A percentile compares a stretch with the other conserved stretches of the same genome.
These are phyloP conservation scores for Augochlorella aurata DNA, from an alignment of 2,888 invertebrate genomes.

Conservation along the genomic window DNA sequence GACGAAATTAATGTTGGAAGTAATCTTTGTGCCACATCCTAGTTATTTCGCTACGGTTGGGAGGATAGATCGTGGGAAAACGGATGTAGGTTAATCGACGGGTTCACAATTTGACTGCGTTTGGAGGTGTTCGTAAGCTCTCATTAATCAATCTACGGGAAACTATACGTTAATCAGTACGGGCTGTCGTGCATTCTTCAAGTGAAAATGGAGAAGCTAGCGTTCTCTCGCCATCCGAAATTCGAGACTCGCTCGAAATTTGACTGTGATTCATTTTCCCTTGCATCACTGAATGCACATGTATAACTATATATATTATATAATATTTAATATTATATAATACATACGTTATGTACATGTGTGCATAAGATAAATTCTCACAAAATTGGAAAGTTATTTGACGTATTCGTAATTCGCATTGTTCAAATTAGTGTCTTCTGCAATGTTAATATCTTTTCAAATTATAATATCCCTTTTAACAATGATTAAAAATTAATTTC, in stretches of 20 bases:
- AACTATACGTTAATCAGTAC: conserved; percentile 23
- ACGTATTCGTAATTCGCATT: too few species aligned
- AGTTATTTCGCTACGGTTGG: background rate
- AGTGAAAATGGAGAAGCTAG: conserved; percentile 65
- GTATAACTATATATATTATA: too few species aligned
- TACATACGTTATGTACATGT: too few species aligned
- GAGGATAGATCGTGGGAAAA: background rate
- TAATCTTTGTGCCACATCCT: background rate
- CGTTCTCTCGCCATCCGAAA: conserved; percentile 57
- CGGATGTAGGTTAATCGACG: conserved; percentile 27
- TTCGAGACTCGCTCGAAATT: conserved; percentile 34
- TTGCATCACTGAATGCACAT: too few species aligned
- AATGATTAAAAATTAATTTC: too few species aligned
- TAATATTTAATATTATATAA: too few species aligned
- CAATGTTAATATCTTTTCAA: too few species aligned
- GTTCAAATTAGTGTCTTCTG: too few species aligned
- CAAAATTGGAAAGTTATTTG: too few species aligned
- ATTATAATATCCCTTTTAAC: too few species aligned
- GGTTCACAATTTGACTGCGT: conserved; percentile 7
- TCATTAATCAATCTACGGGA: conserved; percentile 46
- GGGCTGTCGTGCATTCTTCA: conserved; percentile 63
- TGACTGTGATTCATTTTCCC: background rate
- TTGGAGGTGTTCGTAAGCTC: background rate
- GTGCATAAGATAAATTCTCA: too few species aligned
- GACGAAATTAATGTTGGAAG: background rate